A percentile compares a stretch with the other conserved stretches of the same genome.
Conservation (phyloP, 2,888 invertebrate genomes). For the Plutella xylostella region DNA sequence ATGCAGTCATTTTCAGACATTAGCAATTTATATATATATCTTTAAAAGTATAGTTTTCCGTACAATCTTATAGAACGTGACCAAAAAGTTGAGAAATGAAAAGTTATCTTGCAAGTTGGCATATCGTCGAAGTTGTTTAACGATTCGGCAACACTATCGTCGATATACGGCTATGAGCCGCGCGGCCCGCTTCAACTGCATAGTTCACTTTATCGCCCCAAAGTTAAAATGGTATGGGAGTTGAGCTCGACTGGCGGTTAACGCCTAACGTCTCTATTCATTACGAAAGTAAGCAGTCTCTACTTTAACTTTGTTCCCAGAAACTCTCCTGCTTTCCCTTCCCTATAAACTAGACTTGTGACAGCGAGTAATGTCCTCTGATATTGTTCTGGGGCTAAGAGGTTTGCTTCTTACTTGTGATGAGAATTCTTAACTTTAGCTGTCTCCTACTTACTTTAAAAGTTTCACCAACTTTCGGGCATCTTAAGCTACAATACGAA, state of each 20-base stretch:
- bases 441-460: conserved; percentile 27
- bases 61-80: too few relatives aligned
- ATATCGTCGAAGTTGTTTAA: too few relatives aligned
- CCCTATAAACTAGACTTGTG: conserved; percentile 66
- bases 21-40: too few relatives aligned
- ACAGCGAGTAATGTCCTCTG: conserved; percentile 67
- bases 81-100: too few relatives aligned
- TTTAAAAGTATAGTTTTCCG: too few relatives aligned
- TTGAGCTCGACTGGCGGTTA: conserved; percentile 52
- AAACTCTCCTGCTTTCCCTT: conserved; percentile 62
- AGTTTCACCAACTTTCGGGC: neutral
- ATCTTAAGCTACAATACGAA: neutral
- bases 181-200: too few relatives aligned
- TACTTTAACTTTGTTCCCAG: conserved; percentile 54
- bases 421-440: conserved; percentile 62
- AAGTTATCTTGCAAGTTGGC: too few relatives aligned
- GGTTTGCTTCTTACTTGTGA: conserved; percentile 57
- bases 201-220: conserved; percentile 33
- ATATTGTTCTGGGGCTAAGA: conserved; percentile 69
- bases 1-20: too few relatives aligned
- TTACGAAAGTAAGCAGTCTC: conserved; percentile 56
- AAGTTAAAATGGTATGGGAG: conserved; percentile 52
- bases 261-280: conserved; percentile 60
- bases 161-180: too few relatives aligned
- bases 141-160: too few relatives aligned